These are phyloP conservation scores for Helicolenus hilgendorfi DNA, from an alignment of 2,797 vertebrate genomes.

Conservation along the genomic window DNA sequence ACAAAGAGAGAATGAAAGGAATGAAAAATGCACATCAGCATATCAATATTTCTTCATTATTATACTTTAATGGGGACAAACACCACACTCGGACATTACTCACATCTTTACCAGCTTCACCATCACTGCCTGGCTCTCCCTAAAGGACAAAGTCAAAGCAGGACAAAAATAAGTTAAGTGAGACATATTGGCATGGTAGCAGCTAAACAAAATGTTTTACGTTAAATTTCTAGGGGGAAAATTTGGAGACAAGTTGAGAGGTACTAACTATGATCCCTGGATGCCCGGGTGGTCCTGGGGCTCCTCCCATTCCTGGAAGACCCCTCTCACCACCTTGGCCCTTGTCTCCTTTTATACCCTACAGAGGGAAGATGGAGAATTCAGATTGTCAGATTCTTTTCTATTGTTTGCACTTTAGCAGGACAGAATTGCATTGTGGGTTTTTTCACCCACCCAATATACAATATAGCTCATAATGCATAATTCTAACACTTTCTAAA, in stretches of 20 bases:
- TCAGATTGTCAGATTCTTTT: not conserved
- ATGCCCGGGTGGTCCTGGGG: constrained; percentile 94
- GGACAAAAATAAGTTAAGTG: not conserved
- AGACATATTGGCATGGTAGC: not conserved
- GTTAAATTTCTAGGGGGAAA: not conserved
- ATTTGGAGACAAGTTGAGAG: not conserved
- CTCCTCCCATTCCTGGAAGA: constrained; percentile 91
- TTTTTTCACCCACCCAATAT: not conserved
- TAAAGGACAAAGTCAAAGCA: constrained; percentile 71
- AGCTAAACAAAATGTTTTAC: not conserved
- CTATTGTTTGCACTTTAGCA: not conserved
- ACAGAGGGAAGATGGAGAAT: not conserved
- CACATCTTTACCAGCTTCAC: constrained; percentile 95
- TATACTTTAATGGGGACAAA: constrained; percentile 32
- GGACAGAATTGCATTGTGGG: not conserved
- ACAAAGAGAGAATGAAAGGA: constrained; percentile 31
- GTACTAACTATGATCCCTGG: constrained; percentile 93
- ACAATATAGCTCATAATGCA: not conserved
- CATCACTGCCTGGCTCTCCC: constrained; percentile 95
- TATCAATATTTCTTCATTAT: constrained; percentile 30
- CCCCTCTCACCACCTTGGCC: constrained; percentile 94
- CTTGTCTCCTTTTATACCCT: constrained; percentile 95
- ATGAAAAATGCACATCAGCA: constrained; percentile 18
- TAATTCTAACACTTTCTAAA: not conserved
- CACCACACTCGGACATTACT: constrained; percentile 61